These are phyloP conservation scores for Seira sanloemensis DNA, from an alignment of 2,888 invertebrate species.

Conservation along the genomic window DNA sequence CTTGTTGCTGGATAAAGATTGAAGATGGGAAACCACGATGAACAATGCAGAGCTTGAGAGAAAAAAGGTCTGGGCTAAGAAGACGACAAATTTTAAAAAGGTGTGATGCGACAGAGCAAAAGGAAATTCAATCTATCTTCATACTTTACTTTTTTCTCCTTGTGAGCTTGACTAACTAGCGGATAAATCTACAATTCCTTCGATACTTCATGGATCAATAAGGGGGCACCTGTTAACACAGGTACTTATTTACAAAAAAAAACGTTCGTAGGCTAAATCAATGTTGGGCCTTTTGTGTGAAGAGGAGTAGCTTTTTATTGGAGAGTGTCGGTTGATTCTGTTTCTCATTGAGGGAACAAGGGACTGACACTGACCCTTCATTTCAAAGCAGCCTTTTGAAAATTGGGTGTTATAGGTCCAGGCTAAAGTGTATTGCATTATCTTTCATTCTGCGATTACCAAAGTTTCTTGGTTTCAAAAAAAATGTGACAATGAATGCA, in stretches of 20 bases:
- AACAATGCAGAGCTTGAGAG: constrained; percentile 39
- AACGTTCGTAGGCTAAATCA: constrained; percentile 24
- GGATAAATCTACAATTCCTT: not conserved
- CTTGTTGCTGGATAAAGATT: not conserved
- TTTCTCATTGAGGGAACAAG: not conserved
- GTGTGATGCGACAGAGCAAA: constrained; percentile 7
- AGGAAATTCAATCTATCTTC: constrained; percentile 30
- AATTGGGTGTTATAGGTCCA: not conserved
- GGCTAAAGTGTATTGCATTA: not conserved
- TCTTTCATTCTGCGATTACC: constrained; percentile 28
- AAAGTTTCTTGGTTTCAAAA: not conserved
- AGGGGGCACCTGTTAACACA: constrained; percentile 46
- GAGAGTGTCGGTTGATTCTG: constrained; percentile 21
- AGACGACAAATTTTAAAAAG: constrained; percentile 30
- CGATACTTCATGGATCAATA: constrained; percentile 29
- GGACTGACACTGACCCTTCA: constrained; percentile 41
- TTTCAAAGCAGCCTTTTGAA: not conserved
- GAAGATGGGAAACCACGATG: constrained; percentile 46
- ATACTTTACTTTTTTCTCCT: constrained; percentile 7
- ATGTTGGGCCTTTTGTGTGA: constrained; percentile 5
- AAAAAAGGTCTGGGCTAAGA: constrained; percentile 43
- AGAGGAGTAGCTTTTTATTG: constrained; percentile 26
- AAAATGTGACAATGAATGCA: constrained; percentile 35
- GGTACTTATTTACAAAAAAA: not conserved
- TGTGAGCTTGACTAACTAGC: not conserved